A percentile compares a stretch with the other conserved stretches of the same genome.
Conservation (phyloP, 2,888 invertebrate species). For the Kuschelorhynchus macadamiae region DNA sequence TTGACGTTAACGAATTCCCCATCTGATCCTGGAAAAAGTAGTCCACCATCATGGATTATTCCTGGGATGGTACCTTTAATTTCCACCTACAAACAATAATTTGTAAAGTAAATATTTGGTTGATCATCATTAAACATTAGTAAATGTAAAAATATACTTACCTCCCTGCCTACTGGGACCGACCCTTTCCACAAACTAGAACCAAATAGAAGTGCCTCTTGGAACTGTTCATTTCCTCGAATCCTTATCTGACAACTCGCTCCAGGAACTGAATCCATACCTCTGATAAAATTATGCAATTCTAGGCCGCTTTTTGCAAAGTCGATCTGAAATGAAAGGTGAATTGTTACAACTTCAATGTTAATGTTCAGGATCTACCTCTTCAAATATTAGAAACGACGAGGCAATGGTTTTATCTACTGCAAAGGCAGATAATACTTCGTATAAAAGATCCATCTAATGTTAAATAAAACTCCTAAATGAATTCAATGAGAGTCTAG, state of each 20-base stretch:
- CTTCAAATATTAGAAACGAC: too few species aligned
- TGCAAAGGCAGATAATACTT: too few species aligned
- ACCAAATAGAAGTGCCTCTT: constrained; percentile 84
- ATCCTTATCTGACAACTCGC: constrained; percentile 74
- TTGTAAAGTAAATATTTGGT: neutral
- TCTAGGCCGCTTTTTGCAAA: constrained; percentile 78
- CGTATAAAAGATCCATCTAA: too few species aligned
- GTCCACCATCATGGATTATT: constrained; percentile 83
- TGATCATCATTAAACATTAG: too few species aligned
- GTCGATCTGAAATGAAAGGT: constrained; percentile 72
- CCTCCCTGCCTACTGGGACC: constrained; percentile 71
- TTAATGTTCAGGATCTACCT: too few species aligned
- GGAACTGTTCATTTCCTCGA: constrained; percentile 69
- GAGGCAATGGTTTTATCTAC: too few species aligned
- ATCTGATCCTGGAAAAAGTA: constrained; percentile 87
- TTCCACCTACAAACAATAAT: constrained; percentile 63
- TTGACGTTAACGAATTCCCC: constrained; percentile 76
- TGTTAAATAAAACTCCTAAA: too few species aligned
- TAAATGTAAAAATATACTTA: too few species aligned
- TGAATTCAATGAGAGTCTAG: too few species aligned
- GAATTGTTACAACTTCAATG: too few species aligned
- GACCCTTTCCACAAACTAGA: constrained; percentile 78
- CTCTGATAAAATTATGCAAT: constrained; percentile 95
- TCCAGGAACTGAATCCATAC: constrained; percentile 95
- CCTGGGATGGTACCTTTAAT: constrained; percentile 77